Evolutionary conservation across 1,140 invertebrate species (phyloP).

Genomic region (Drosophila varians): DNA sequence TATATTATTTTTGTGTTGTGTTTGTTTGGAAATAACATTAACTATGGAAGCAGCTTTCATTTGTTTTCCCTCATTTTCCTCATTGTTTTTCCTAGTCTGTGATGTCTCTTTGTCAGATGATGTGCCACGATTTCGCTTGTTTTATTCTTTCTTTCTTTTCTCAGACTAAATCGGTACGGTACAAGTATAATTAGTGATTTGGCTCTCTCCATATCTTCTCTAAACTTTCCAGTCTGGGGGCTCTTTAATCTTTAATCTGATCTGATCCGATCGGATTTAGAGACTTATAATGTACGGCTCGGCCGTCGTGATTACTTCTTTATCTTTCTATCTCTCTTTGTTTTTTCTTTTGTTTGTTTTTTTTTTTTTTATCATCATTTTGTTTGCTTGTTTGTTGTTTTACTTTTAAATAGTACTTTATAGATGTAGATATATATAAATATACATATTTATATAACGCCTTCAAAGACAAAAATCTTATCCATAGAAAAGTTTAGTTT

Average conservation of each 20-base stretch:
- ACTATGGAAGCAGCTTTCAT: conserved; percentile 64
- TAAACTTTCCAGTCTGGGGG: conserved; percentile 29
- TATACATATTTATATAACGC: conserved; percentile 15
- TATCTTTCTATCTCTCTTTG: conserved; percentile 4
- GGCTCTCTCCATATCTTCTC: conserved; percentile 27
- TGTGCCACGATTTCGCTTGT: conserved; percentile 59
- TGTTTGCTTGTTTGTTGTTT: conserved; percentile 21
- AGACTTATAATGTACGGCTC: conserved; percentile 11
- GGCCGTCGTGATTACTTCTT: background rate
- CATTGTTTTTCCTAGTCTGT: background rate
- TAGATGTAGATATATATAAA: conserved; percentile 32
- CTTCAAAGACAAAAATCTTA: conserved; percentile 16
- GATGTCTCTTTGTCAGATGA: conserved; percentile 16
- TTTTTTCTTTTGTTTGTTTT: conserved; percentile 5
- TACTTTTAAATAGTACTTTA: conserved; percentile 29
- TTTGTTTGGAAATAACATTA: conserved; percentile 55
- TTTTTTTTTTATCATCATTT: conserved; percentile 12
- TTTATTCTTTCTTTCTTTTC: no score
- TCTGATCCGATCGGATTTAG: conserved; percentile 16
- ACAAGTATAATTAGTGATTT: conserved; percentile 46
- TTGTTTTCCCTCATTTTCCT: background rate
- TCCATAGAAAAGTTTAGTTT: conserved; percentile 13
- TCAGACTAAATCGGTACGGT: conserved; percentile 44
- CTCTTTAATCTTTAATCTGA: conserved; percentile 12
- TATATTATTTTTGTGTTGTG: conserved; percentile 2